A percentile compares a stretch with the other conserved stretches of the same genome.
Conservation (phyloP, 2,113 vertebrate species). For the Pycnonotus jocosus region DNA sequence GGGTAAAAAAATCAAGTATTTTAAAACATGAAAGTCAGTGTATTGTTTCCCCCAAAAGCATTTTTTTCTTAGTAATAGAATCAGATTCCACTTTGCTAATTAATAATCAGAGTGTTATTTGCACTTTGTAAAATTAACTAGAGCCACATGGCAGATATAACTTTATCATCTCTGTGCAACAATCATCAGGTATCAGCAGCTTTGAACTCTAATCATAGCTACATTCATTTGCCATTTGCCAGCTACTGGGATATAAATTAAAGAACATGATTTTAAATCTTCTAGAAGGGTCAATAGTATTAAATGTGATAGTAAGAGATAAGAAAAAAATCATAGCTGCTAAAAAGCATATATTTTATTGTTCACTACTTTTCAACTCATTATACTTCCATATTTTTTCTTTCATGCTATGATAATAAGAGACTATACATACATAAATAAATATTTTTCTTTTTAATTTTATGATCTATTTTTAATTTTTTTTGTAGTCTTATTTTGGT, state of each 20-base stretch:
- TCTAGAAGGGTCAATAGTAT: neutral
- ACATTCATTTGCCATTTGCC: neutral
- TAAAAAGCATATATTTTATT: neutral
- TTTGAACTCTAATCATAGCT: neutral
- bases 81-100: neutral
- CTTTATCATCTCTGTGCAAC: neutral
- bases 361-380: neutral
- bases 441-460: neutral
- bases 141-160: neutral
- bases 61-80: neutral
- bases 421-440: neutral
- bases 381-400: neutral
- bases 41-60: neutral
- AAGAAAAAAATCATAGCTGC: neutral
- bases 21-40: neutral
- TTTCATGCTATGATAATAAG: neutral
- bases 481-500: neutral
- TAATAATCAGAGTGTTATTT: neutral
- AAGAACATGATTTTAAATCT: neutral
- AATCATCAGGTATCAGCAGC: neutral
- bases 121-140: neutral
- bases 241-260: neutral
- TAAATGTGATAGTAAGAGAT: neutral
- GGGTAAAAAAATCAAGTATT: neutral
- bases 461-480: neutral